These are phyloP conservation scores for Bufo bufo DNA, from an alignment of 2,113 vertebrate genomes.

Conservation along the genomic window DNA sequence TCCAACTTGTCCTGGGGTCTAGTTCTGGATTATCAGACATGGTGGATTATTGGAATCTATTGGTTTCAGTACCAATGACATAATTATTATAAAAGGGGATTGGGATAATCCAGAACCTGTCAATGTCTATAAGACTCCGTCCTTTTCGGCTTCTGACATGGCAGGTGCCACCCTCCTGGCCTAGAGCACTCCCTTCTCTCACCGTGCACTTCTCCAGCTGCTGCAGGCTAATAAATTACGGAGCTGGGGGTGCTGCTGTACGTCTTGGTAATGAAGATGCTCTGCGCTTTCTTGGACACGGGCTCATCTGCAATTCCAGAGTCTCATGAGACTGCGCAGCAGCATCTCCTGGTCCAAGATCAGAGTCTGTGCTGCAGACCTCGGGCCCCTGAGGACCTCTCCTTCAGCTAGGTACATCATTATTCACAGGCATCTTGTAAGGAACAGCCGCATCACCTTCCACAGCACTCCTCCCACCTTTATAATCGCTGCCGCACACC, in stretches of 20 bases:
- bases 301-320: conserved; percentile 15
- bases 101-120: not conserved
- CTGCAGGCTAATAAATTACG: not conserved
- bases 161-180: not conserved
- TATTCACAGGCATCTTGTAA: not conserved
- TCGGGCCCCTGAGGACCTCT: not conserved
- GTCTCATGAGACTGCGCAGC: not conserved
- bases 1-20: not conserved
- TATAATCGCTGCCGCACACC: too few species aligned
- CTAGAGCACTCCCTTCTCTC: fast-evolving
- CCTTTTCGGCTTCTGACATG: not conserved
- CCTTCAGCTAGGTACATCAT: not conserved
- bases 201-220: not conserved
- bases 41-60: not conserved
- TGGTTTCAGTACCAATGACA: too few species aligned
- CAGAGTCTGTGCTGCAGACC: not conserved
- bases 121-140: not conserved
- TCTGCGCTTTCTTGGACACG: conserved; percentile 18
- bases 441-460: not conserved
- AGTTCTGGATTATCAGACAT: not conserved
- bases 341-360: not conserved
- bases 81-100: too few species aligned
- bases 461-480: too few species aligned
- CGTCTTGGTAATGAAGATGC: conserved; percentile 39
- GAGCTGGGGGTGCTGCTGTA: not conserved